Evolutionary conservation across 2,888 invertebrate genomes (phyloP).

Genomic region (Apocheima hispidaria): DNA sequence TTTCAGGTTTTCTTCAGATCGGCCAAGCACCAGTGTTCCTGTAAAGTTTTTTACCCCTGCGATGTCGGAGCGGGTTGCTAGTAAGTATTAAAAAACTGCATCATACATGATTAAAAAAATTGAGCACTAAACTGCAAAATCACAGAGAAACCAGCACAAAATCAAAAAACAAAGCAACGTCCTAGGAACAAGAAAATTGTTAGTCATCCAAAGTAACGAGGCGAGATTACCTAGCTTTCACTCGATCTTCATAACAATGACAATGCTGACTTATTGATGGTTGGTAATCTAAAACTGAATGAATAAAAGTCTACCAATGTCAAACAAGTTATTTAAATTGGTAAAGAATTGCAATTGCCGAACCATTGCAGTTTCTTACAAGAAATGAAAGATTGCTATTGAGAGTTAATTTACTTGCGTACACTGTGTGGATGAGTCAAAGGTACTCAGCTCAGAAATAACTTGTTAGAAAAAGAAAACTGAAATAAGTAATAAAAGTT

Average conservation of each 20-base stretch:
- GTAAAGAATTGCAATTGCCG: background rate
- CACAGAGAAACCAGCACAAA: conserved; percentile 23
- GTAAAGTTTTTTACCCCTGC: too few species aligned
- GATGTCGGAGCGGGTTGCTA: too few species aligned
- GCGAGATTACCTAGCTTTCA: conserved; percentile 36
- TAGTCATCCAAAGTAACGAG: conserved; percentile 44
- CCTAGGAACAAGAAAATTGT: conserved; percentile 33
- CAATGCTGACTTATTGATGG: conserved; percentile 33
- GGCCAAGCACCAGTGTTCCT: too few species aligned
- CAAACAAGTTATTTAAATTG: background rate
- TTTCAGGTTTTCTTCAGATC: too few species aligned
- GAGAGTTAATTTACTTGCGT: too few species aligned
- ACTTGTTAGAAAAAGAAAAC: too few species aligned
- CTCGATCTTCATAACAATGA: conserved; percentile 34
- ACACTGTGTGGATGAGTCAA: too few species aligned
- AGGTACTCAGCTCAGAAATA: too few species aligned
- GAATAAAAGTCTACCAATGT: conserved; percentile 8
- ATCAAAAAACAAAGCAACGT: conserved; percentile 33
- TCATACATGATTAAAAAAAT: background rate
- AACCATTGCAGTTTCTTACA: too few species aligned
- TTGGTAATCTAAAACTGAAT: conserved; percentile 4
- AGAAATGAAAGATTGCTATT: too few species aligned
- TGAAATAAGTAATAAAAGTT: too few species aligned
- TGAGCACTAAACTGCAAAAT: conserved; percentile 2
- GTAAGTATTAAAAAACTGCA: background rate